Percentiles rank a stretch among this genome's conserved stretches.
phyloP scores from a whole-genome alignment of 53 echinoderm and acorn worm genomes.

The Patiria pectinifera region DNA sequence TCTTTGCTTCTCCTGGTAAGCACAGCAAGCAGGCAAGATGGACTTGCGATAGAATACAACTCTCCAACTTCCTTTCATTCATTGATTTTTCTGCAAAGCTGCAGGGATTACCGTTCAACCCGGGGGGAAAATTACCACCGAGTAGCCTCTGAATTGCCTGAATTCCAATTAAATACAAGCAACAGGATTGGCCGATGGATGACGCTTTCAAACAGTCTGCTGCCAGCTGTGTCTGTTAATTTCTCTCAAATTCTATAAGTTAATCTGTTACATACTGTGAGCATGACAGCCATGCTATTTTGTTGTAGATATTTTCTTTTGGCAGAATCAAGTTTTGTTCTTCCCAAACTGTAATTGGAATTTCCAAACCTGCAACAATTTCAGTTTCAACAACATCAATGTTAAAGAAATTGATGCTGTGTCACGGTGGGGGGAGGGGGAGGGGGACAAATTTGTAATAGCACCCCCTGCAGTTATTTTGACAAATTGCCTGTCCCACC shows the following conservation, averaged over 20 bases:
- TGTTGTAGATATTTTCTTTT: not conserved
- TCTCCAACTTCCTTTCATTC: not conserved
- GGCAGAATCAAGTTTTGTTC: not conserved
- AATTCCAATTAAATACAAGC: not conserved
- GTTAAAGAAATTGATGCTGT: too few species aligned
- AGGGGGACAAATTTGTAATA: not conserved
- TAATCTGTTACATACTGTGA: not conserved
- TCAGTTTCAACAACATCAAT: too few species aligned
- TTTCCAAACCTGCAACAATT: not conserved
- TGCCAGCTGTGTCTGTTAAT: not conserved
- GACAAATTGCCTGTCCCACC: not conserved
- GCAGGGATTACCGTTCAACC: not conserved
- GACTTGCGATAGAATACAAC: not conserved
- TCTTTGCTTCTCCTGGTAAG: not conserved
- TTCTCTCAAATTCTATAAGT: too few species aligned
- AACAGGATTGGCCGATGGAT: not conserved
- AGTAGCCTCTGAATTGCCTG: not conserved
- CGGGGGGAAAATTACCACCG: not conserved
- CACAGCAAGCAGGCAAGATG: not conserved
- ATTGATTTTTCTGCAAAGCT: not conserved
- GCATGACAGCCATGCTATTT: not conserved
- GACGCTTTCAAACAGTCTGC: too few species aligned
- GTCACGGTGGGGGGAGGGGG: not conserved
- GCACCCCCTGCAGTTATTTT: not conserved
- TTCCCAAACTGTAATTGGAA: not conserved